Base-by-base conservation (phyloP, 1,140 invertebrate genomes). In the Atta texana region DNA sequence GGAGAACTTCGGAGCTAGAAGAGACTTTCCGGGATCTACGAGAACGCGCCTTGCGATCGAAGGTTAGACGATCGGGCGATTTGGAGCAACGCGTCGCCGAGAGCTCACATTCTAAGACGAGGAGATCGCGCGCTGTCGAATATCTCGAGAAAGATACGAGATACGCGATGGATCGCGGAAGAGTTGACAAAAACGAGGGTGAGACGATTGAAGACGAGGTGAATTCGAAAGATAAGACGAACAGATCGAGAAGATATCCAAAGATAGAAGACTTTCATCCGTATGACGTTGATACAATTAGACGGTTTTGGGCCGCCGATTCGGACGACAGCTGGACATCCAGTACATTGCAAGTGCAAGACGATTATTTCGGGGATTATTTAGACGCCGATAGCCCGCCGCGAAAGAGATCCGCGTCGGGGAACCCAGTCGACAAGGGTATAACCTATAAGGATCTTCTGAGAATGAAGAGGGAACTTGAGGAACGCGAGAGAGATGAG, bases 361-460 rank as follows among this genome's bases (percentile, higher is more conserved):
- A 88, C 3, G 90, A 95, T 85, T 94, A 95, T 87, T 94, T 94
- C 68, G 94, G 92, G 0, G 93, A 95, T 75, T 94, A 94, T 74
- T 85, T 87, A 10, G 92, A 93, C n/a, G 71, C 86, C 21, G 89
- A 90, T 18, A 87, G 89, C 12, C 89, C 91, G 61, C 92, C 93
- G 7, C 90, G 91, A 64, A 94, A 93, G 80, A 92, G 93, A 49
- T 89, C 89, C 63, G 39, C 64, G 61, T 69, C 85, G 7, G 78
- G 31, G 1, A 85, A 34, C 71, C 59, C 66, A 10, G 78, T 88
- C 57, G 72, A 80, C 53, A 87, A 74, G 61, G 87, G 85, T 53
- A 88, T 93, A 28, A 93, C 91, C 61, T 94, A 92, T 72, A 66
- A 80, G 51, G 92, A 94, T 77, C 84, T 94, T 24, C n/a, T 92